A percentile compares a stretch with the other conserved stretches of the same genome.
phyloP scores from a whole-genome alignment of 1,140 invertebrate genomes.

The Catajapyx aquilonaris region DNA sequence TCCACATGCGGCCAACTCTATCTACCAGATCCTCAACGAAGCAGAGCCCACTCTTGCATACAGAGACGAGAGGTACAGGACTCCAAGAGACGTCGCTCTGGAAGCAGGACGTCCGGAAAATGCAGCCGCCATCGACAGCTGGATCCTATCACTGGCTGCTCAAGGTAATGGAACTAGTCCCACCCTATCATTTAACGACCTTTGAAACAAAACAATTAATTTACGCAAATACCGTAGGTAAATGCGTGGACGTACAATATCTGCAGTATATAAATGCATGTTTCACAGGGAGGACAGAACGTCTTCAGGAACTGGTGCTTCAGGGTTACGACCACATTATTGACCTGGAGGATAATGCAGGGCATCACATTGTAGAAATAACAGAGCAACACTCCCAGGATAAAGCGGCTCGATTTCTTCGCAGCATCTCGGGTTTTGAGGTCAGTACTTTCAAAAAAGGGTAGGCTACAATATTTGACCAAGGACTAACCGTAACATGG shows the following conservation, averaged over 20 bases:
- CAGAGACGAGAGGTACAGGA: slow-evolving; percentile 61
- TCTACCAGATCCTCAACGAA: slow-evolving; percentile 54
- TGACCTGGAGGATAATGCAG: slow-evolving; percentile 39
- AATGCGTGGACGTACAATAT: too few relatives aligned
- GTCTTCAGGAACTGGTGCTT: slow-evolving; percentile 47
- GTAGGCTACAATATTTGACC: neutral
- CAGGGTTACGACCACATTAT: slow-evolving; percentile 73
- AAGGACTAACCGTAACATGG: too few relatives aligned
- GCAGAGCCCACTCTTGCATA: slow-evolving; percentile 51
- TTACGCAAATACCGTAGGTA: too few relatives aligned
- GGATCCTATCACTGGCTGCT: slow-evolving; percentile 46
- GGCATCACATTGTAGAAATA: slow-evolving; percentile 42
- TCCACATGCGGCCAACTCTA: slow-evolving; percentile 46
- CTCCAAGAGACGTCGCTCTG: slow-evolving; percentile 63
- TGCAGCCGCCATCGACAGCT: slow-evolving; percentile 58
- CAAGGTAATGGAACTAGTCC: too few relatives aligned
- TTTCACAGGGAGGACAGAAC: slow-evolving; percentile 54
- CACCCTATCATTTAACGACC: neutral
- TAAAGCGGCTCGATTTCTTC: slow-evolving; percentile 33
- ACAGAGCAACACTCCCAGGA: slow-evolving; percentile 36
- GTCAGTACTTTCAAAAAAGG: slow-evolving; percentile 22
- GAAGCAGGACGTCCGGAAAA: slow-evolving; percentile 56
- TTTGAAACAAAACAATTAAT: slow-evolving; percentile 1
- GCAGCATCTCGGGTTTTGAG: slow-evolving; percentile 47
- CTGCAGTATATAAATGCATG: too few relatives aligned